These are phyloP conservation scores for Glyphotaelius pellucidus DNA, from an alignment of 2,888 invertebrate genomes.

Conservation along the genomic window DNA sequence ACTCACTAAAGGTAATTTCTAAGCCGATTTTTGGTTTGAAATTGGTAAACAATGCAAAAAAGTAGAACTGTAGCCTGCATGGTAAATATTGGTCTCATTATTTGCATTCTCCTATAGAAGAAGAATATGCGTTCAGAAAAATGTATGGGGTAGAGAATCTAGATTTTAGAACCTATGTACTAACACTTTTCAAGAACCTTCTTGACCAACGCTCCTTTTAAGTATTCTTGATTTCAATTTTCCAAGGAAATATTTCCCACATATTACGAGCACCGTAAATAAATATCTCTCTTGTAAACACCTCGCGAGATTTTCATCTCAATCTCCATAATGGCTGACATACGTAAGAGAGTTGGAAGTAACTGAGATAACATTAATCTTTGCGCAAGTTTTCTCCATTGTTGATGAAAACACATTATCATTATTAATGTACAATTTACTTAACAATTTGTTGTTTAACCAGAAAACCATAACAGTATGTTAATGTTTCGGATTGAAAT, in stretches of 20 bases:
- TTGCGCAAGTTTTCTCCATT: constrained; percentile 3
- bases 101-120: too few relatives aligned
- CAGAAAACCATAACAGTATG: not conserved
- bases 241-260: not conserved
- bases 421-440: not conserved
- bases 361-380: constrained; percentile 14
- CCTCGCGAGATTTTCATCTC: not conserved
- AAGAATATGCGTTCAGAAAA: too few relatives aligned
- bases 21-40: too few relatives aligned
- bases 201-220: too few relatives aligned
- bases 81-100: too few relatives aligned
- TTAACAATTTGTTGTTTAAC: not conserved
- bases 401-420: not conserved
- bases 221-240: not conserved
- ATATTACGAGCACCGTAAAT: not conserved
- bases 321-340: constrained; percentile 5
- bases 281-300: not conserved
- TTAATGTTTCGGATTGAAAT: not conserved
- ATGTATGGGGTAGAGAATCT: too few relatives aligned
- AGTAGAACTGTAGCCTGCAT: too few relatives aligned
- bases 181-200: too few relatives aligned
- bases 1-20: too few relatives aligned
- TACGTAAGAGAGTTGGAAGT: constrained; percentile 5
- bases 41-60: too few relatives aligned
- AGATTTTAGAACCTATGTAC: too few relatives aligned